phyloP scores from a whole-genome alignment of 2,888 invertebrate genomes.

The Drosophila differens region DNA sequence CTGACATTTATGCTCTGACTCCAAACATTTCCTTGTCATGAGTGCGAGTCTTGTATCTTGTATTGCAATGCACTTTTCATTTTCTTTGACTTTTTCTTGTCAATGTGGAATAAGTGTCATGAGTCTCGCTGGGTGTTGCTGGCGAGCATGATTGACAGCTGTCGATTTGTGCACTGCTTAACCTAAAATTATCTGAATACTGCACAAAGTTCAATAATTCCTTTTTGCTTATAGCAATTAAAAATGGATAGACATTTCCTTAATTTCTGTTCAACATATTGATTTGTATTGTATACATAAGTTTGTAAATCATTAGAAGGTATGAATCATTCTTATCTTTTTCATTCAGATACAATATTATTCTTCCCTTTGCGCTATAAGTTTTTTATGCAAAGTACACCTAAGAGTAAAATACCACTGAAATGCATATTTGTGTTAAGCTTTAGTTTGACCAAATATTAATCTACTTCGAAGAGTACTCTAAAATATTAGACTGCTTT shows the following conservation, averaged over 20 bases:
- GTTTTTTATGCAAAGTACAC: too few species aligned
- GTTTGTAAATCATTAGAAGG: neutral
- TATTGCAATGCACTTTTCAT: conserved; percentile 56
- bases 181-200: conserved; percentile 38
- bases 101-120: conserved; percentile 40
- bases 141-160: conserved; percentile 45
- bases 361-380: neutral
- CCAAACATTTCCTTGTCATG: conserved; percentile 35
- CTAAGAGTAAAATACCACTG: too few species aligned
- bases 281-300: neutral
- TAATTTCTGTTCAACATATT: neutral
- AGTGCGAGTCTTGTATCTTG: conserved; percentile 20
- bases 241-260: neutral
- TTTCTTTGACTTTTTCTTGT: conserved; percentile 56
- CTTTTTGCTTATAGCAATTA: neutral
- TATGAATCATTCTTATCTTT: neutral
- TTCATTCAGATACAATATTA: neutral
- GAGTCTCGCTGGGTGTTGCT: conserved; percentile 26
- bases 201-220: conserved; percentile 16
- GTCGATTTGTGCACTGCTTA: conserved; percentile 3
- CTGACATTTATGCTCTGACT: conserved; percentile 36
- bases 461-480: neutral
- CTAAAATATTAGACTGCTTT: conserved; percentile 19
- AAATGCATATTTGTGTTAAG: neutral
- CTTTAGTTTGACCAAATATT: neutral